Conservation (phyloP, 2,113 vertebrate genomes). For the Bubo bubo region DNA sequence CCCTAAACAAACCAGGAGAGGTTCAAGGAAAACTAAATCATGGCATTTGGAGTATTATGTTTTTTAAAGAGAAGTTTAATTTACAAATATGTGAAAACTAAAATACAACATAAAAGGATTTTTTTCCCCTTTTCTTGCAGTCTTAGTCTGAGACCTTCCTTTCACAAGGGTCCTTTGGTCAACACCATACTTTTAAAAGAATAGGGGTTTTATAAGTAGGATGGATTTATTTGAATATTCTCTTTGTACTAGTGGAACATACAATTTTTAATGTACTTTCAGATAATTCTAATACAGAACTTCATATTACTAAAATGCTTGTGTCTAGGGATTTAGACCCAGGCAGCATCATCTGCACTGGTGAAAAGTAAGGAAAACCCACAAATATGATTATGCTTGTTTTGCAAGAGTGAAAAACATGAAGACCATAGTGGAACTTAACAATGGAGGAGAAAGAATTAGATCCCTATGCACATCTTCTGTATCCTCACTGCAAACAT, state of each 20-base stretch:
- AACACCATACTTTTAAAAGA: neutral
- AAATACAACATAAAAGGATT: neutral
- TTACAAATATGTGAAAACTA: neutral
- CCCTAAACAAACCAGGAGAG: neutral
- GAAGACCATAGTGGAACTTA: neutral
- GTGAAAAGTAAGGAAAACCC: neutral
- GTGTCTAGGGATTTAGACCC: neutral
- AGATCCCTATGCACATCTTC: neutral
- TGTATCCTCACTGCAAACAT: neutral
- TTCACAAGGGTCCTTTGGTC: neutral
- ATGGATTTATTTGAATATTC: neutral
- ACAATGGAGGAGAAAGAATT: neutral
- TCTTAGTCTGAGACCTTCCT: neutral
- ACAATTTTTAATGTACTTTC: neutral
- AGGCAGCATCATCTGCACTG: neutral
- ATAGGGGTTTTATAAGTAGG: neutral
- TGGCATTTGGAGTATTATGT: neutral
- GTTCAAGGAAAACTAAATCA: neutral
- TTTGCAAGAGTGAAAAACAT: neutral
- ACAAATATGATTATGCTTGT: neutral
- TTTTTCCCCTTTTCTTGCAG: neutral
- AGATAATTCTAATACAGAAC: neutral
- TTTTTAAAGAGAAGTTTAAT: neutral
- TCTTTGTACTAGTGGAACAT: neutral
- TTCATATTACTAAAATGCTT: constrained; percentile 30